Conservation (phyloP, 2,113 vertebrate species). For the Trogon melanurus region DNA sequence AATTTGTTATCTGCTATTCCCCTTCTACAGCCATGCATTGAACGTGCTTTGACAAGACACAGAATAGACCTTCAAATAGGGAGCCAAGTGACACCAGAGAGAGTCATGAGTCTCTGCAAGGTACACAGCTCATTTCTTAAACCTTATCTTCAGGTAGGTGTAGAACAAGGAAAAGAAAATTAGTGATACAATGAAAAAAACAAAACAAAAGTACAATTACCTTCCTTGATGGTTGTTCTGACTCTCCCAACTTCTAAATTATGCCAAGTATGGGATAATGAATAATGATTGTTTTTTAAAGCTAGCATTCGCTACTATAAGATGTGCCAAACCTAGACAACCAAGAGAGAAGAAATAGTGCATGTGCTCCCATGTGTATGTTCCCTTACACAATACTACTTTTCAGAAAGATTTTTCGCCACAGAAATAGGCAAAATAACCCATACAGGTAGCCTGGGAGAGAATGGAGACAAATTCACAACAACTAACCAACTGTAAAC, state of each 20-base stretch:
- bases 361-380: accelerated
- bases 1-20: not conserved
- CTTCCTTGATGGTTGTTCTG: not conserved
- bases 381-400: not conserved
- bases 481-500: not conserved
- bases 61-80: not conserved
- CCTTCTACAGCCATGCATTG: not conserved
- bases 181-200: not conserved
- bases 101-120: not conserved
- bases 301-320: not conserved
- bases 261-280: not conserved
- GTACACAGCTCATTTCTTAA: not conserved
- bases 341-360: not conserved
- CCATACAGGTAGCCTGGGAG: not conserved
- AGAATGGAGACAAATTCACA: not conserved
- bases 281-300: not conserved
- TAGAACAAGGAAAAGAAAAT: not conserved
- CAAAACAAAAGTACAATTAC: not conserved
- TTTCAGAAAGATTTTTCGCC: not conserved
- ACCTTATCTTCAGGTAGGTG: not conserved
- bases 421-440: not conserved
- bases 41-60: not conserved
- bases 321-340: not conserved
- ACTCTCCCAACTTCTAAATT: not conserved
- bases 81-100: not conserved